phyloP scores from a whole-genome alignment of 2,113 vertebrate genomes.

The Podarcis muralis region DNA sequence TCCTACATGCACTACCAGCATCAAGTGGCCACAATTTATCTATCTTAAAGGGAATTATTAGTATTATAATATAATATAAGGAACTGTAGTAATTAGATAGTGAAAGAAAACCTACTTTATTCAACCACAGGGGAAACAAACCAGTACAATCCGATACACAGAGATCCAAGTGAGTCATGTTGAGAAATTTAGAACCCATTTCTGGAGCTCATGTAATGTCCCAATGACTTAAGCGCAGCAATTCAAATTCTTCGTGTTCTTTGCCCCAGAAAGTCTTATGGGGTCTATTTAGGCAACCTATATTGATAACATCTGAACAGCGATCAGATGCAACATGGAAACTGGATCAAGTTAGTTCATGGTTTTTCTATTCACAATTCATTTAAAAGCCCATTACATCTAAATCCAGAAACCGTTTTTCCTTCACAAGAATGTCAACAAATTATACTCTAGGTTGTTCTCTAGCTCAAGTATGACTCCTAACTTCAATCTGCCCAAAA shows the following conservation, averaged over 20 bases:
- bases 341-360: neutral
- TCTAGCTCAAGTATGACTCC: neutral
- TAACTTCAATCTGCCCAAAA: fast-evolving
- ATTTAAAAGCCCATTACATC: neutral
- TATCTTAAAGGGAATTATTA: fast-evolving
- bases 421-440: neutral
- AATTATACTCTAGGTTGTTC: neutral
- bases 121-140: neutral
- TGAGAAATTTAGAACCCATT: neutral
- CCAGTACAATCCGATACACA: neutral
- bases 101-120: neutral
- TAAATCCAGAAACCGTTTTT: neutral
- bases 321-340: fast-evolving
- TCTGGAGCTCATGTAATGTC: neutral
- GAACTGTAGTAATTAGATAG: neutral
- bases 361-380: neutral
- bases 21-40: no score
- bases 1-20: neutral
- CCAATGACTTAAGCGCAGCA: neutral
- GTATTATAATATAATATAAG: neutral
- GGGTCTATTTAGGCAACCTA: slow-evolving; percentile 3
- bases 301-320: fast-evolving
- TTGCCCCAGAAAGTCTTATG: neutral
- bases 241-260: neutral
- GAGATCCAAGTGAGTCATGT: neutral